Conservation (phyloP, 2,888 invertebrate species). For the Phanerotoma sp. region DNA sequence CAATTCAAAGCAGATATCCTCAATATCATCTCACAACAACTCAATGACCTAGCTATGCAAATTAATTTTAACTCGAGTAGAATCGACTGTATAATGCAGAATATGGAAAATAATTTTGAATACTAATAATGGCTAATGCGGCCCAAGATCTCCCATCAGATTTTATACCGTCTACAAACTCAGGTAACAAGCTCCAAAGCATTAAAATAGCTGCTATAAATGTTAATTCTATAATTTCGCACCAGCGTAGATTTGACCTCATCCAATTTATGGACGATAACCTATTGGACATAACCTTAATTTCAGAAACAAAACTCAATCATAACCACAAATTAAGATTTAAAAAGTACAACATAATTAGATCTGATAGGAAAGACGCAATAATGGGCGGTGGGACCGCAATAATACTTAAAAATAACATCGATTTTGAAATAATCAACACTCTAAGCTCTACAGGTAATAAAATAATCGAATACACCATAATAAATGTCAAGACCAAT, state of each 20-base stretch:
- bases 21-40: too few species aligned
- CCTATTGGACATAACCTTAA: not conserved
- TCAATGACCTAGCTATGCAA: too few species aligned
- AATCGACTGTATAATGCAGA: too few species aligned
- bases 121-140: too few species aligned
- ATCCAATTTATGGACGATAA: not conserved
- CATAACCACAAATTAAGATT: not conserved
- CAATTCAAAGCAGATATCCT: too few species aligned
- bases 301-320: not conserved
- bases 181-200: too few species aligned
- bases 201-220: not conserved
- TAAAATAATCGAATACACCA: constrained; percentile 5
- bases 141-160: too few species aligned
- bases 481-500: not conserved
- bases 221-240: not conserved
- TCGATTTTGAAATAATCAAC: not conserved
- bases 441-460: not conserved
- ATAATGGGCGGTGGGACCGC: constrained; percentile 15
- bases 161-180: too few species aligned
- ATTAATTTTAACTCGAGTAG: too few species aligned
- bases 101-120: too few species aligned
- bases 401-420: not conserved
- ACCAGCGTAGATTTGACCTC: not conserved
- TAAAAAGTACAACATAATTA: not conserved
- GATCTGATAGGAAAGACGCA: not conserved